Evolutionary conservation across 1,140 invertebrate species (phyloP).

Genomic region (Cardiocondyla obscurior): DNA sequence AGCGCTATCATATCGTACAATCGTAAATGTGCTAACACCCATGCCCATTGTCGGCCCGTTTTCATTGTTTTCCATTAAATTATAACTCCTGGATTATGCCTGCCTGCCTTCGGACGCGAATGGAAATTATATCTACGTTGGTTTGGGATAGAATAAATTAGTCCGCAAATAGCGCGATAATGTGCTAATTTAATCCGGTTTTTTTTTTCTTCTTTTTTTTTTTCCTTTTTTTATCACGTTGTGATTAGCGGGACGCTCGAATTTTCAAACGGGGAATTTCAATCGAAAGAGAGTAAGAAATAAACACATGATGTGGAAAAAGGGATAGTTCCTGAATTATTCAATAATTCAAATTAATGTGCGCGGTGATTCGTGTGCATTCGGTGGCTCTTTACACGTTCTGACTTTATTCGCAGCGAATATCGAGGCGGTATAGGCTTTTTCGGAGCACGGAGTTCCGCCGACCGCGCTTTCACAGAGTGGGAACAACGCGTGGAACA

Average conservation of each 20-base stretch:
- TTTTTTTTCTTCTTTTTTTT: too few relatives aligned
- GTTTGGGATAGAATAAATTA: constrained; percentile 32
- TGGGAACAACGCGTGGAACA: constrained; percentile 22
- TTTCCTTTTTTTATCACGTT: not conserved
- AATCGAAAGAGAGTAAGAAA: not conserved
- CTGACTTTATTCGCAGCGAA: not conserved
- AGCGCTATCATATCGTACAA: constrained; percentile 41
- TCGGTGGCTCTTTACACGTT: not conserved
- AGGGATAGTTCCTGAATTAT: constrained; percentile 17
- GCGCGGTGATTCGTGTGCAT: not conserved
- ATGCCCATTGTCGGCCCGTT: constrained; percentile 30
- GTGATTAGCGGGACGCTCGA: not conserved
- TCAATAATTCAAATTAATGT: not conserved
- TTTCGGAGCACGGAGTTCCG: not conserved
- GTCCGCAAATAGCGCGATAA: constrained; percentile 23
- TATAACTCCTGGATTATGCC: constrained; percentile 51
- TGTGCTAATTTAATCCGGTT: constrained; percentile 10
- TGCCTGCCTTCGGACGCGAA: not conserved
- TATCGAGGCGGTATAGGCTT: not conserved
- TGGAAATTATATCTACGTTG: constrained; percentile 42
- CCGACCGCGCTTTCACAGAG: not conserved
- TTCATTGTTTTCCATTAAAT: constrained; percentile 58
- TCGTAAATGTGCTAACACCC: constrained; percentile 52
- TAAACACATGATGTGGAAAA: not conserved
- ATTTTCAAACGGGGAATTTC: not conserved